A percentile compares a stretch with the other conserved stretches of the same genome.
Conservation (phyloP, 2,888 invertebrate species). For the Exocentrus adspersus region DNA sequence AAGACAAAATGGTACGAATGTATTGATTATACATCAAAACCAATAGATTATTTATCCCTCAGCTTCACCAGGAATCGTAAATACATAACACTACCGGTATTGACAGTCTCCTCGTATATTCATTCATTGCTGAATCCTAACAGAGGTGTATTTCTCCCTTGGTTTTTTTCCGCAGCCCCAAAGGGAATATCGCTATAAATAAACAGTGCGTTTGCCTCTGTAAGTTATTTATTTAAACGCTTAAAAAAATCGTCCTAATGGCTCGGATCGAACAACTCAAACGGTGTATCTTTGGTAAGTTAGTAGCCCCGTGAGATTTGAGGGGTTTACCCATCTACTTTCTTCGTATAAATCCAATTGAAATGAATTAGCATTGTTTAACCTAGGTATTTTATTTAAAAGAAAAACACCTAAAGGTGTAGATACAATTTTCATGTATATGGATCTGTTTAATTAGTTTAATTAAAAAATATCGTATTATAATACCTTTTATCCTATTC, state of each 20-base stretch:
- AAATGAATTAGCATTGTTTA: neutral
- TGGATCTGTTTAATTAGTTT: too few species aligned
- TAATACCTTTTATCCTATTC: too few species aligned
- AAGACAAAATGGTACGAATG: too few species aligned
- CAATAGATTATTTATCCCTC: too few species aligned
- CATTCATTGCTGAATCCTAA: too few species aligned
- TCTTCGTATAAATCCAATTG: neutral
- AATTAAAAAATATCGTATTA: too few species aligned
- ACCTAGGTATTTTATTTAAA: neutral
- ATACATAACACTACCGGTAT: too few species aligned
- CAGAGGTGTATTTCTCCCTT: neutral
- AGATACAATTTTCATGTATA: too few species aligned
- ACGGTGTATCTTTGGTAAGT: slow-evolving; percentile 8
- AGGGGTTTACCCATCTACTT: neutral
- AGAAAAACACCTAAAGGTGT: too few species aligned
- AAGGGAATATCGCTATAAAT: neutral
- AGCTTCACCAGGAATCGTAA: too few species aligned
- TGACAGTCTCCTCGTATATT: too few species aligned
- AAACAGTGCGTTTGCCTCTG: slow-evolving; percentile 1
- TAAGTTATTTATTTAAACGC: slow-evolving; percentile 4
- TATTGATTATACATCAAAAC: too few species aligned
- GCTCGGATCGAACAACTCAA: slow-evolving; percentile 15
- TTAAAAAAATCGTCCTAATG: slow-evolving; percentile 3
- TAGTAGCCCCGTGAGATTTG: slow-evolving; percentile 6
- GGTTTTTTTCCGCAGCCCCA: neutral